These are phyloP conservation scores for Ptilodon capucinus DNA, from an alignment of 2,888 invertebrate genomes.

Conservation along the genomic window DNA sequence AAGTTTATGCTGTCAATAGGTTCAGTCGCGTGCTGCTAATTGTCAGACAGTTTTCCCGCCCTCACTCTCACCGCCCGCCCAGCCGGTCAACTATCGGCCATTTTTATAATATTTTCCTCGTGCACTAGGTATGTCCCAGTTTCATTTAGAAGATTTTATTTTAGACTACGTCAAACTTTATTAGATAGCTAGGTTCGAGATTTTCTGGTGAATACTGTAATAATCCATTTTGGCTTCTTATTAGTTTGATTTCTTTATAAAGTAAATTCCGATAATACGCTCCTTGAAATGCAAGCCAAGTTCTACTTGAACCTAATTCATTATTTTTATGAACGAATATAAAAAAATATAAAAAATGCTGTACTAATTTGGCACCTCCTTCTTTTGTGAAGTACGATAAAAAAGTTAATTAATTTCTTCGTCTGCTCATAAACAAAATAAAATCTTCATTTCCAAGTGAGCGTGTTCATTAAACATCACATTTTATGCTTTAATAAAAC, in stretches of 20 bases:
- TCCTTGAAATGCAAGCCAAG: too few relatives aligned
- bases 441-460: not conserved
- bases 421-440: not conserved
- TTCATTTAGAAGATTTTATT: not conserved
- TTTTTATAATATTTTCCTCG: constrained; percentile 14
- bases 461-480: not conserved
- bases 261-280: too few relatives aligned
- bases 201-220: too few relatives aligned
- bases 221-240: too few relatives aligned
- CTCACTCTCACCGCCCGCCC: constrained; percentile 13
- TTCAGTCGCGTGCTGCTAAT: constrained; percentile 48
- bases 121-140: not conserved
- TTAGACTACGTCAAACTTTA: not conserved
- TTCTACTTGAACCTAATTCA: too few relatives aligned
- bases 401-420: not conserved
- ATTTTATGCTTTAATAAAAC: not conserved
- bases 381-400: not conserved
- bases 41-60: constrained; percentile 28
- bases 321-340: too few relatives aligned
- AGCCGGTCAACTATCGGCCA: constrained; percentile 38
- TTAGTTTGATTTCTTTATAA: too few relatives aligned
- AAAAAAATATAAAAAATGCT: too few relatives aligned
- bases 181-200: too few relatives aligned
- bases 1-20: constrained; percentile 23
- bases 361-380: too few relatives aligned